Conservation (phyloP, 2,888 invertebrate species). For the Morpho deidamia region DNA sequence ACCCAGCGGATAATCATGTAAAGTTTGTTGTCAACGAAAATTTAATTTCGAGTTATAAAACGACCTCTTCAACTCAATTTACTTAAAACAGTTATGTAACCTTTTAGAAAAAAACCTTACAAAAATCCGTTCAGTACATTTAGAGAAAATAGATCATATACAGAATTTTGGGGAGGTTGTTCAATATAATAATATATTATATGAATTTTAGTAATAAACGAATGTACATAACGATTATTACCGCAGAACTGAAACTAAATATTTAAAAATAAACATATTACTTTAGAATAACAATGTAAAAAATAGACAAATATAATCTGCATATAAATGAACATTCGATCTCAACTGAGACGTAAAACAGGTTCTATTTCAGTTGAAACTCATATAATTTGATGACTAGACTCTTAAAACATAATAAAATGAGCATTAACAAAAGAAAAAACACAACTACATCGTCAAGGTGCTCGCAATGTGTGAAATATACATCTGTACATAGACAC, state of each 20-base stretch:
- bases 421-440: constrained; percentile 74
- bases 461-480: constrained; percentile 35
- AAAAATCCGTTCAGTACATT: too few relatives aligned
- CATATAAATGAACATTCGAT: constrained; percentile 18
- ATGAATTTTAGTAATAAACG: too few relatives aligned
- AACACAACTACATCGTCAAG: constrained; percentile 35
- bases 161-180: too few relatives aligned
- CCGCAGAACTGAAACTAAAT: background rate
- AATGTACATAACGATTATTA: background rate
- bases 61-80: too few relatives aligned
- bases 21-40: too few relatives aligned
- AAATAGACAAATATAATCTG: constrained; percentile 18
- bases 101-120: too few relatives aligned
- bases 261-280: constrained; percentile 13
- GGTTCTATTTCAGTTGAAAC: constrained; percentile 56
- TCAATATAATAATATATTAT: too few relatives aligned
- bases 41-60: too few relatives aligned
- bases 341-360: constrained; percentile 35
- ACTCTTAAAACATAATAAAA: constrained; percentile 73
- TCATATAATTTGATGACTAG: constrained; percentile 71
- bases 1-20: too few relatives aligned
- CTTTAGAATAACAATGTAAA: background rate
- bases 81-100: too few relatives aligned
- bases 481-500: constrained; percentile 12
- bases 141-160: too few relatives aligned